Percentiles rank a stretch among this genome's conserved stretches.
phyloP scores from a whole-genome alignment of 1,140 invertebrate genomes.

The Dolichoris vasculosae region DNA sequence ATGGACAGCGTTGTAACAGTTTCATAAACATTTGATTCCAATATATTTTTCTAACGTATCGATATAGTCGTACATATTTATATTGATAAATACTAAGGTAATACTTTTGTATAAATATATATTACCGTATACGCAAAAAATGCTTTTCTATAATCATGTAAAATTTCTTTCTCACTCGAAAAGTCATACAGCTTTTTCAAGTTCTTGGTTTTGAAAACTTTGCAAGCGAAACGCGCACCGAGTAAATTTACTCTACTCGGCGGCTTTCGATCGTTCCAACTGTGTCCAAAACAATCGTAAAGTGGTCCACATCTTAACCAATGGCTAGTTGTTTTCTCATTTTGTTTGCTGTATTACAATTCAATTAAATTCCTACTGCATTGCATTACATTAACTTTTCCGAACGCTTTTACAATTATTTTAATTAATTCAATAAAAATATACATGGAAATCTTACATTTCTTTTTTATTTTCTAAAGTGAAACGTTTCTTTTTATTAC shows the following conservation, averaged over 20 bases:
- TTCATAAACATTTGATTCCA: slow-evolving; percentile 5
- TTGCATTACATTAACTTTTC: slow-evolving; percentile 19
- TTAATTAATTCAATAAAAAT: slow-evolving; percentile 41
- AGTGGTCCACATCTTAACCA: slow-evolving; percentile 27
- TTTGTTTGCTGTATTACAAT: slow-evolving; percentile 13
- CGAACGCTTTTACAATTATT: slow-evolving; percentile 26
- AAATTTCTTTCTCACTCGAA: slow-evolving; percentile 41
- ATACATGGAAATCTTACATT: slow-evolving; percentile 41
- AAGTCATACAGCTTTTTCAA: slow-evolving; percentile 2
- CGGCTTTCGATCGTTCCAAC: too few relatives aligned
- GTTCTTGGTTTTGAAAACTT: not conserved
- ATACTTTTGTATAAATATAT: slow-evolving; percentile 22
- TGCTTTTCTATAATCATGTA: slow-evolving; percentile 41
- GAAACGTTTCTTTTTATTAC: slow-evolving; percentile 32
- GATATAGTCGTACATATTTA: slow-evolving; percentile 23
- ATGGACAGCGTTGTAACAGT: not conserved
- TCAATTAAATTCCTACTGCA: not conserved
- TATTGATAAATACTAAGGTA: slow-evolving; percentile 1
- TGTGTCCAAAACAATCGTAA: slow-evolving; percentile 27
- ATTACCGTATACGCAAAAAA: slow-evolving; percentile 26
- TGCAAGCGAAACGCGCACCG: slow-evolving; percentile 45
- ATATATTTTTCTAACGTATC: slow-evolving; percentile 9
- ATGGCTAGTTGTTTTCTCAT: slow-evolving; percentile 35
- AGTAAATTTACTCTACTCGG: slow-evolving; percentile 45
- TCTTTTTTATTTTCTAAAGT: slow-evolving; percentile 28